Conservation (phyloP, 2,888 invertebrate genomes). For the Cephonodes hylas region DNA sequence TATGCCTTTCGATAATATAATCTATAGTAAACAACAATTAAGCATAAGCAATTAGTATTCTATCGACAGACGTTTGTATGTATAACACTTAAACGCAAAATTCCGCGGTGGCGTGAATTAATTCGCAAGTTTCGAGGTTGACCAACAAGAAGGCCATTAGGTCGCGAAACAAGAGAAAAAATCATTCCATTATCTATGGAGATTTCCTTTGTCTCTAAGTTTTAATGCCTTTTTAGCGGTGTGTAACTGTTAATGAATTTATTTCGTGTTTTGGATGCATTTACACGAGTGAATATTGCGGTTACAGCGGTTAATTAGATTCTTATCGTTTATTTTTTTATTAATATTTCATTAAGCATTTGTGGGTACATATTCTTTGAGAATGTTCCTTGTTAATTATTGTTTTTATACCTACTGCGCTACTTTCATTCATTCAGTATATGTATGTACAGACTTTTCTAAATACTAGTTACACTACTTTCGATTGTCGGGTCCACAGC, state of each 20-base stretch:
- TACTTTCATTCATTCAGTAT: too few species aligned
- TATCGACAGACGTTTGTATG: not conserved
- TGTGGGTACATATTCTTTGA: too few species aligned
- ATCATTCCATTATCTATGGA: not conserved
- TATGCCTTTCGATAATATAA: too few species aligned
- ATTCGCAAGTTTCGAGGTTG: slow-evolving; percentile 15
- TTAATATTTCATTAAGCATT: not conserved
- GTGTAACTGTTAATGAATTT: not conserved
- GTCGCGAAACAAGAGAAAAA: not conserved
- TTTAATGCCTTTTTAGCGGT: not conserved
- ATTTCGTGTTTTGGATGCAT: not conserved
- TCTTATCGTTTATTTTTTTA: not conserved
- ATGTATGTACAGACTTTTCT: not conserved
- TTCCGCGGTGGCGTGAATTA: slow-evolving; percentile 1
- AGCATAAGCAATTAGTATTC: not conserved
- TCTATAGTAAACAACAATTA: too few species aligned
- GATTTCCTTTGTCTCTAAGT: not conserved
- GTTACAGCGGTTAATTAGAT: not conserved
- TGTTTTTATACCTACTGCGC: too few species aligned
- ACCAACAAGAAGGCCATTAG: slow-evolving; percentile 5
- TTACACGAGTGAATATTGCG: not conserved
- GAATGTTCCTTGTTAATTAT: not conserved
- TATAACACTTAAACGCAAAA: not conserved
- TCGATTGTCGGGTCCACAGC: not conserved
- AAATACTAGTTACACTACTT: slow-evolving; percentile 7